These are phyloP conservation scores for Zosterops lateralis DNA, from an alignment of 2,113 vertebrate genomes.

Conservation along the genomic window DNA sequence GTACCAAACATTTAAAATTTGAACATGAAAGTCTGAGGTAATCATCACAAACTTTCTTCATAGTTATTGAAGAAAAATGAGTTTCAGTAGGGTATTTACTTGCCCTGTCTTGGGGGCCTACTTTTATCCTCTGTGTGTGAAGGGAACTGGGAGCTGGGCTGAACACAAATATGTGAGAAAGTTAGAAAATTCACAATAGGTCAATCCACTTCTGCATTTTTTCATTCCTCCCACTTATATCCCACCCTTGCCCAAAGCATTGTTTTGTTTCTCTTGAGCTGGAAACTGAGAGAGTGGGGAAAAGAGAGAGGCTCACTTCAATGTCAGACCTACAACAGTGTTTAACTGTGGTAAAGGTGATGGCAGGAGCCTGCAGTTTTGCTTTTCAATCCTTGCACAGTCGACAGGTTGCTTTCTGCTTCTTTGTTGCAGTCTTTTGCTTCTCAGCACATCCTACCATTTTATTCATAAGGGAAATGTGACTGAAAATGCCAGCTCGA, in stretches of 20 bases:
- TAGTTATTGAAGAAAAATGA: neutral
- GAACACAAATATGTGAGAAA: neutral
- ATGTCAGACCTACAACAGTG: neutral
- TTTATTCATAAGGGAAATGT: constrained; percentile 29
- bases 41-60: neutral
- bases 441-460: neutral
- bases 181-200: neutral
- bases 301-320: neutral
- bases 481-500: constrained; percentile 39
- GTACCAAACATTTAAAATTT: neutral
- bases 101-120: neutral
- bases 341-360: neutral
- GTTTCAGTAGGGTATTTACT: neutral
- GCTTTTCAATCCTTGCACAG: neutral
- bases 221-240: neutral
- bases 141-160: neutral
- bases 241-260: neutral
- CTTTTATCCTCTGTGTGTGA: neutral
- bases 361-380: neutral
- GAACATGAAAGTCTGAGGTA: neutral
- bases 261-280: neutral
- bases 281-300: neutral
- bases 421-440: neutral
- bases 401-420: neutral
- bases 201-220: neutral